A percentile compares a stretch with the other conserved stretches of the same genome.
These are phyloP conservation scores for Girardinus metallicus DNA, from an alignment of 2,797 vertebrate genomes.

Conservation along the genomic window DNA sequence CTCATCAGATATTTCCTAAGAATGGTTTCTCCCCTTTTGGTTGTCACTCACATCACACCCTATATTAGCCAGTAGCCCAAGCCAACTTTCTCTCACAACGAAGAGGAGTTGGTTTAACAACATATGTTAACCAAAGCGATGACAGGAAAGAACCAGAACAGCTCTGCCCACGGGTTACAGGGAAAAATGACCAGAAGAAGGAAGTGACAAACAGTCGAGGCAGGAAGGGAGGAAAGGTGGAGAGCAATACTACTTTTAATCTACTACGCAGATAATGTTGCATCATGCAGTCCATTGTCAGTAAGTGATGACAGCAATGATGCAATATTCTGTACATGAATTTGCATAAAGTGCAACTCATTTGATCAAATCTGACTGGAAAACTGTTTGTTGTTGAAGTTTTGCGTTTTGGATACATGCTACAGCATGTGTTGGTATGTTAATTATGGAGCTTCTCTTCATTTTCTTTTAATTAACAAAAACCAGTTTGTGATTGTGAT, in stretches of 20 bases:
- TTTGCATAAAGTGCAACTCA: background rate
- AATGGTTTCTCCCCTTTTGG: background rate
- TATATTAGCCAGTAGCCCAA: background rate
- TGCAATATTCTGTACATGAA: background rate
- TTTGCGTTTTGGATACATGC: background rate
- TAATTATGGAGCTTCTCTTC: background rate
- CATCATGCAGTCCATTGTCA: slow-evolving; percentile 45
- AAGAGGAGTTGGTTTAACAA: slow-evolving; percentile 21
- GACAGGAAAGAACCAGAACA: slow-evolving; percentile 36
- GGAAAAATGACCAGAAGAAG: slow-evolving; percentile 53
- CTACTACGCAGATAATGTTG: slow-evolving; percentile 45
- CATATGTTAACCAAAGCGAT: slow-evolving; percentile 17
- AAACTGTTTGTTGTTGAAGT: background rate
- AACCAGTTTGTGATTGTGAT: slow-evolving; percentile 16
- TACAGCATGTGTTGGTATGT: slow-evolving; percentile 6
- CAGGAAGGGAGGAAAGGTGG: slow-evolving; percentile 45
- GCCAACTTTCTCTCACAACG: background rate
- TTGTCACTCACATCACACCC: background rate
- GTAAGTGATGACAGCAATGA: slow-evolving; percentile 11
- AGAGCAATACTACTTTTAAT: slow-evolving; percentile 14
- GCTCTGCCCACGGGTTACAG: slow-evolving; percentile 28
- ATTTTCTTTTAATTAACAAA: background rate
- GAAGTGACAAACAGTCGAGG: slow-evolving; percentile 54
- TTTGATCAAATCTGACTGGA: background rate
- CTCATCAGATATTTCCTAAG: background rate